Percentiles rank a stretch among this genome's conserved stretches.
These are phyloP conservation scores for Drosophila leonis DNA, from an alignment of 2,888 invertebrate species.

Conservation along the genomic window DNA sequence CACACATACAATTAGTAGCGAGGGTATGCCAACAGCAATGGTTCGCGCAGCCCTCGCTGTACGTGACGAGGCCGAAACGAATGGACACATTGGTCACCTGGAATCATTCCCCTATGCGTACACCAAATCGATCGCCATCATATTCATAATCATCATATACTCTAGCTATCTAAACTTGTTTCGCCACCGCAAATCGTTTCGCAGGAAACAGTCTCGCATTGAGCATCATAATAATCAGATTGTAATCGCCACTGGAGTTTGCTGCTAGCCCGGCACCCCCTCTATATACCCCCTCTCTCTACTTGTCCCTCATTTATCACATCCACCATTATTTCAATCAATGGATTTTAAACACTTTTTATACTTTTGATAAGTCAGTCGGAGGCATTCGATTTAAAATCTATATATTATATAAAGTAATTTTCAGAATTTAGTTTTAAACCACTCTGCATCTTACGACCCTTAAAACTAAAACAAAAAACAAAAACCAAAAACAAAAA, in stretches of 20 bases:
- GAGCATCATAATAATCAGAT: constrained; percentile 24
- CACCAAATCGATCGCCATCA: constrained; percentile 41
- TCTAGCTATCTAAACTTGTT: constrained; percentile 84
- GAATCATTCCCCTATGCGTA: constrained; percentile 47
- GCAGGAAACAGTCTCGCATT: constrained; percentile 82
- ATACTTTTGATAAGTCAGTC: constrained; percentile 81
- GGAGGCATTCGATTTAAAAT: constrained; percentile 82
- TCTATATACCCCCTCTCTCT: background rate
- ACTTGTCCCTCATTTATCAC: constrained; percentile 23
- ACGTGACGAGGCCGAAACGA: constrained; percentile 16
- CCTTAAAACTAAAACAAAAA: constrained; percentile 19
- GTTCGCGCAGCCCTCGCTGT: constrained; percentile 12
- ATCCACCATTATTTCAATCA: constrained; percentile 54
- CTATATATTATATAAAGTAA: constrained; percentile 51
- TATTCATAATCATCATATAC: constrained; percentile 81
- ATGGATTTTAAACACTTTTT: constrained; percentile 81
- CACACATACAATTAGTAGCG: constrained; percentile 70
- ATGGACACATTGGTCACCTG: constrained; percentile 21
- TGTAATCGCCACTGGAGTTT: constrained; percentile 44
- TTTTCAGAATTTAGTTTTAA: constrained; percentile 76
- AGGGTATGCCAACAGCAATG: constrained; percentile 22
- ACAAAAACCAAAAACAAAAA: background rate
- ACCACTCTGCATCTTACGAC: constrained; percentile 46
- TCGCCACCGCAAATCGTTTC: constrained; percentile 85
- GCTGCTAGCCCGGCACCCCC: constrained; percentile 49